phyloP scores from a whole-genome alignment of 2,888 invertebrate genomes.

The Celastrina argiolus region DNA sequence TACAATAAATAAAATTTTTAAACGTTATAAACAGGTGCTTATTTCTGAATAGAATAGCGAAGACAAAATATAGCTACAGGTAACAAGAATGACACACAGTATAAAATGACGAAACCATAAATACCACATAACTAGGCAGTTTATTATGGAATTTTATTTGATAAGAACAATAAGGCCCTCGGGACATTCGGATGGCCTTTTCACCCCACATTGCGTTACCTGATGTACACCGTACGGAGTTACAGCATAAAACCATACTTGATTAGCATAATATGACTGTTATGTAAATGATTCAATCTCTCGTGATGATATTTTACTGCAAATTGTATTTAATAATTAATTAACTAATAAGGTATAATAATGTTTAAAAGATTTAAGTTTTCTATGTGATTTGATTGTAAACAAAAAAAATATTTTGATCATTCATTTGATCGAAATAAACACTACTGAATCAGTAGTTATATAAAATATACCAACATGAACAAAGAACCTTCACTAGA shows the following conservation, averaged over 20 bases:
- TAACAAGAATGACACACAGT: not conserved
- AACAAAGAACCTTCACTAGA: too few relatives aligned
- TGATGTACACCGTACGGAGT: not conserved
- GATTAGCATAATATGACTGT: not conserved
- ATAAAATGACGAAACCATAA: constrained; percentile 2
- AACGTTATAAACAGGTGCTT: too few relatives aligned
- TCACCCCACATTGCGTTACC: not conserved
- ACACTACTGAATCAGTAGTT: too few relatives aligned
- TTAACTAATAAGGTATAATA: too few relatives aligned
- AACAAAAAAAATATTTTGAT: too few relatives aligned
- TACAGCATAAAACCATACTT: not conserved
- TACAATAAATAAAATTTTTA: too few relatives aligned
- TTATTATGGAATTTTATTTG: constrained; percentile 12
- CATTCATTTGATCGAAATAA: too few relatives aligned
- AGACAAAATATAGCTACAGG: not conserved
- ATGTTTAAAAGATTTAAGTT: too few relatives aligned
- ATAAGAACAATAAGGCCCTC: constrained; percentile 17
- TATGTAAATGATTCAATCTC: not conserved
- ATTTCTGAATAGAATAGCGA: too few relatives aligned
- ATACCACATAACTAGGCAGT: constrained; percentile 5
- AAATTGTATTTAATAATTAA: too few relatives aligned
- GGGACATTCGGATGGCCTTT: constrained; percentile 1
- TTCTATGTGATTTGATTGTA: too few relatives aligned
- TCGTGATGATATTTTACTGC: not conserved
- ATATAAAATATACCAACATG: too few relatives aligned